Conservation (phyloP, 2,888 invertebrate genomes). For the Hyposoter dolosus region DNA sequence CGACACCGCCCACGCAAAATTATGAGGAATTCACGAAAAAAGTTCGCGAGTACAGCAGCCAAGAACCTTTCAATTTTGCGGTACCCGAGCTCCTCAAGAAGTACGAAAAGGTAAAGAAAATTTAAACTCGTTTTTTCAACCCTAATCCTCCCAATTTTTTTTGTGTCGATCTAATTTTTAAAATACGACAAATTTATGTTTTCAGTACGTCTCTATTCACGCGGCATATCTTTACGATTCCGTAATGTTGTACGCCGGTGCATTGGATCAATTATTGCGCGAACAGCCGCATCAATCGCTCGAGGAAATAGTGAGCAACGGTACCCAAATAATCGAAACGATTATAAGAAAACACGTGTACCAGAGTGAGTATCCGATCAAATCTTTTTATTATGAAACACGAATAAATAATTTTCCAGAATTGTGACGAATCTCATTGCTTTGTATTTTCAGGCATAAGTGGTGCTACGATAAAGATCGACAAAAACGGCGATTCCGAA, state of each 20-base stretch:
- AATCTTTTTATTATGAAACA: background rate
- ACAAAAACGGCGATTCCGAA: constrained; percentile 97
- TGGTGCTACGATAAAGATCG: constrained; percentile 96
- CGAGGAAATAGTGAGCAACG: constrained; percentile 91
- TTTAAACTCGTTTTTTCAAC: background rate
- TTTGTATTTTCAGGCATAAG: constrained; percentile 91
- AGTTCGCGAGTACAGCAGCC: constrained; percentile 92
- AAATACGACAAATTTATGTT: constrained; percentile 77
- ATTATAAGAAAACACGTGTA: constrained; percentile 94
- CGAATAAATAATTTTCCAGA: no score
- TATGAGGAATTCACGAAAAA: constrained; percentile 92
- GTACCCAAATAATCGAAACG: constrained; percentile 93
- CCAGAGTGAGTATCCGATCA: constrained; percentile 89
- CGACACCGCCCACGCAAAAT: constrained; percentile 92
- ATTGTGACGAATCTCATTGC: no score
- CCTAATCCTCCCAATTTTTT: background rate
- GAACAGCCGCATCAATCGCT: constrained; percentile 88
- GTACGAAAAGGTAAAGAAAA: constrained; percentile 81
- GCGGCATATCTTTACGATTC: constrained; percentile 98
- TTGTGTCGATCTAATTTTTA: background rate
- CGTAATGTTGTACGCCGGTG: constrained; percentile 95
- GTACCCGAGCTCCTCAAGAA: constrained; percentile 87
- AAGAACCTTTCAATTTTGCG: constrained; percentile 92
- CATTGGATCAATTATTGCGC: constrained; percentile 90
- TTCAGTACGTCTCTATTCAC: constrained; percentile 94